Base-by-base conservation (phyloP, 2,888 invertebrate species). In the Perithous albicinctus region DNA sequence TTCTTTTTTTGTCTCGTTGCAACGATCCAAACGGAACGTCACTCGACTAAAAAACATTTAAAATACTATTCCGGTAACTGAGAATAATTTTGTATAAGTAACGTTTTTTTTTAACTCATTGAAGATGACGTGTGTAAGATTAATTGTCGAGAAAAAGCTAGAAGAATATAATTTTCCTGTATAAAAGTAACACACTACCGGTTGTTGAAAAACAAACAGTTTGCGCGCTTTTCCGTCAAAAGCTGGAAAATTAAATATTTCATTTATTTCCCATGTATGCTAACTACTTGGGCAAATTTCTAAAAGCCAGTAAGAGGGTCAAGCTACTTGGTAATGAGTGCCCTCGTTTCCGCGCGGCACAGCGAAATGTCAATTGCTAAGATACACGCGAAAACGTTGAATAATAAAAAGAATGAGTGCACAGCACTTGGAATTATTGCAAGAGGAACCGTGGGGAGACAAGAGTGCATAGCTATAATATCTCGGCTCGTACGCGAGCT, bases 371-470 rank as follows among this genome's bases (percentile, higher is more conserved):
- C 64, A 56, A 64, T 75, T 12, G 56, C 26, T 43, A 56, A 46
- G 54, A 75, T 64, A 69, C 41, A 63, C 51, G 61, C n/a, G 26
- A 41, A 74, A 64, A 56, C 23, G 23, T 35, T 29, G 51, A 38
- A 67, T 66, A 66, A 76, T 64, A 32, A 76, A 76, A 75, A 64
- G 20, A 59, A 56, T 38, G 64, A 70, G 15, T 35, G 59, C 70
- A 61, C 75, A 84, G 77, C 70, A 83, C 82, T 86, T 83, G 38
- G 70, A 79, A 82, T 80, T 84, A 83, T 83, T 80, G 51, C 77
- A 66, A 72, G 41, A 72, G 48, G 56, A 72, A 66, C 23, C 35
- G 32, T 15, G 23, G 54, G 56, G 41, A 70, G 7, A 35, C 20
- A 54, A 2, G 61, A 18, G 29, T 56, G 35, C 64, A 38, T 12